These are phyloP conservation scores for Hydrolagus affinis DNA, from an alignment of 2,113 vertebrate species.

Conservation along the genomic window DNA sequence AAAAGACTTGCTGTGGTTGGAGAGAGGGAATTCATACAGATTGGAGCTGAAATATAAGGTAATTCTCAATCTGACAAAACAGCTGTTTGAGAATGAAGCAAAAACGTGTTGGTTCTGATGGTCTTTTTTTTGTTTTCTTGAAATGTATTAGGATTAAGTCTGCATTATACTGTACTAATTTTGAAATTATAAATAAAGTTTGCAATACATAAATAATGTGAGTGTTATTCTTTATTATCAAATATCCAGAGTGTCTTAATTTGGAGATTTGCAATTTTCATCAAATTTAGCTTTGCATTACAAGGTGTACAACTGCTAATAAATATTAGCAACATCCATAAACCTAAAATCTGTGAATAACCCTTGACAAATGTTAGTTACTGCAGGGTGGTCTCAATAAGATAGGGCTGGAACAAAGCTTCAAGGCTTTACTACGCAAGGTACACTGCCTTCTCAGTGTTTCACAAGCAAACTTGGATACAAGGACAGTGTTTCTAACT, in stretches of 20 bases:
- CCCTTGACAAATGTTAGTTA: too few species aligned
- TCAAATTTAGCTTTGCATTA: too few species aligned
- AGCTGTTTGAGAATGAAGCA: conserved; percentile 24
- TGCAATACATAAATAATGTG: neutral
- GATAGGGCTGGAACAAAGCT: too few species aligned
- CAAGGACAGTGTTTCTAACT: too few species aligned
- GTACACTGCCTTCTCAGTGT: too few species aligned
- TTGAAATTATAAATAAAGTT: conserved; percentile 31
- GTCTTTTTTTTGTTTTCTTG: neutral
- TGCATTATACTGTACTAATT: conserved; percentile 22
- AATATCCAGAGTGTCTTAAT: neutral
- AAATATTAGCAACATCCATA: too few species aligned
- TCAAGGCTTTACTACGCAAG: too few species aligned
- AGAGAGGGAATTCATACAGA: conserved; percentile 31
- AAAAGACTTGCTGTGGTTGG: conserved; percentile 26
- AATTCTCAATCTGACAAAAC: conserved; percentile 23
- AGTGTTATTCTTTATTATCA: neutral
- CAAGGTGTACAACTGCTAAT: too few species aligned
- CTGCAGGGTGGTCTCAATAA: too few species aligned
- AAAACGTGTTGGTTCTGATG: neutral
- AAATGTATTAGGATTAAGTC: conserved; percentile 12
- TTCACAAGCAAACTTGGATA: too few species aligned
- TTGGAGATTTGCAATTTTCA: neutral
- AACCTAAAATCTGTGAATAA: too few species aligned
- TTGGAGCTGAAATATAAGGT: conserved; percentile 30